These are phyloP conservation scores for Himalopsyche kuldschensis DNA, from an alignment of 2,888 invertebrate genomes.

Conservation along the genomic window DNA sequence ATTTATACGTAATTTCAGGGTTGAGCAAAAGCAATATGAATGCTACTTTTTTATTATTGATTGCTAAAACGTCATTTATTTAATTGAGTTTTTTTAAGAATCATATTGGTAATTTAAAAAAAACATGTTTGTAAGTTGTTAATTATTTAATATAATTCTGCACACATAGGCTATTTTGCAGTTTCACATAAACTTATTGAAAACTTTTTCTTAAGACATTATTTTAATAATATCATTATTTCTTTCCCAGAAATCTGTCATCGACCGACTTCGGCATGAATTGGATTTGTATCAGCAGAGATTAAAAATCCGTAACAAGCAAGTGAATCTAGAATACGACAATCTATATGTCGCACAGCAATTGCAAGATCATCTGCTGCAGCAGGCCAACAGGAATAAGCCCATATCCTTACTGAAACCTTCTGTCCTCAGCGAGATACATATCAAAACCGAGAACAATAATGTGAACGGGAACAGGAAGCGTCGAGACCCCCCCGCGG, in stretches of 20 bases:
- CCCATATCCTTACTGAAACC: slow-evolving; percentile 54
- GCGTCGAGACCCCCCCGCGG: not conserved
- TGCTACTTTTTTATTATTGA: too few species aligned
- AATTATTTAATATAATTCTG: too few species aligned
- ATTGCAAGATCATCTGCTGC: slow-evolving; percentile 52
- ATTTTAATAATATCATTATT: not conserved
- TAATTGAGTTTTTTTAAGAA: too few species aligned
- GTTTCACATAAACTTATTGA: too few species aligned
- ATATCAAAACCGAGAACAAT: slow-evolving; percentile 52
- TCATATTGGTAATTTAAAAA: too few species aligned
- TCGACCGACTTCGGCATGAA: slow-evolving; percentile 60
- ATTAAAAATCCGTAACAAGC: slow-evolving; percentile 53
- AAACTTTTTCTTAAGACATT: too few species aligned
- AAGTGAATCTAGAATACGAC: slow-evolving; percentile 53
- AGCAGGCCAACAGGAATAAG: slow-evolving; percentile 49
- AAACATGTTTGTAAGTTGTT: too few species aligned
- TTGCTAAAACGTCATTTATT: too few species aligned
- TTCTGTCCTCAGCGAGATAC: slow-evolving; percentile 55
- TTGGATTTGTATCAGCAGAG: slow-evolving; percentile 59
- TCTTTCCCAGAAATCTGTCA: slow-evolving; percentile 57
- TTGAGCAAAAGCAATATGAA: too few species aligned
- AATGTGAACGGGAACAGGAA: slow-evolving; percentile 45
- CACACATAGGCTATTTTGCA: too few species aligned
- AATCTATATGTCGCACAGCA: slow-evolving; percentile 55
- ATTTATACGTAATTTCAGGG: too few species aligned